Conservation (phyloP, 1,140 invertebrate species). For the Macrotrachela quadricornifera region DNA sequence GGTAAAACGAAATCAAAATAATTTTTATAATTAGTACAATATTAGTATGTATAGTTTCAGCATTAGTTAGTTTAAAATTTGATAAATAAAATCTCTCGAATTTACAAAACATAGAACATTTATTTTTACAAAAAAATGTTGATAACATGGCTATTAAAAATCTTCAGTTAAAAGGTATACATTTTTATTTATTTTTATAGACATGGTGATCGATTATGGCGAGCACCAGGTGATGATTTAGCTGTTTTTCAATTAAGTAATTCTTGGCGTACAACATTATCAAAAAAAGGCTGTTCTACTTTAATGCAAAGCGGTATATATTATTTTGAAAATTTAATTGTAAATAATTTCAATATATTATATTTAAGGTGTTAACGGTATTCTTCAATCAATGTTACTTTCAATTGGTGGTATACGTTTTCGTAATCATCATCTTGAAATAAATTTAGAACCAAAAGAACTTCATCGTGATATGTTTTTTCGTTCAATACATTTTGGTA, state of each 20-base stretch:
- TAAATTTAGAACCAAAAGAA: slow-evolving; percentile 65
- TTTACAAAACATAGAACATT: too few species aligned
- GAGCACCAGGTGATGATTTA: not conserved
- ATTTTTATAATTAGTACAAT: too few species aligned
- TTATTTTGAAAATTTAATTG: too few species aligned
- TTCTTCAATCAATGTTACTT: slow-evolving; percentile 65
- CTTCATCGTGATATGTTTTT: slow-evolving; percentile 58
- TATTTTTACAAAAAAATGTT: too few species aligned
- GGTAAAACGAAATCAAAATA: too few species aligned
- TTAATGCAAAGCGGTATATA: slow-evolving; percentile 35
- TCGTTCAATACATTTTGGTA: slow-evolving; percentile 60
- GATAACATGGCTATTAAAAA: too few species aligned
- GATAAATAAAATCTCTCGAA: too few species aligned
- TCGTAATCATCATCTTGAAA: slow-evolving; percentile 55
- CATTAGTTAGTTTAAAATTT: too few species aligned
- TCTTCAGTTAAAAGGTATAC: too few species aligned
- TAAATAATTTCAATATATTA: too few species aligned
- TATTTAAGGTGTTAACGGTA: slow-evolving; percentile 39
- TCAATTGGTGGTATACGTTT: slow-evolving; percentile 66
- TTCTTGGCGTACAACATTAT: slow-evolving; percentile 62
- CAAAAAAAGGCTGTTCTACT: slow-evolving; percentile 42
- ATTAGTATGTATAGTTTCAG: too few species aligned
- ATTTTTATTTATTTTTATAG: too few species aligned
- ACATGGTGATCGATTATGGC: not conserved
- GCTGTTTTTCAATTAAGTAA: slow-evolving; percentile 49